A percentile compares a stretch with the other conserved stretches of the same genome.
Conservation (phyloP, 2,888 invertebrate species). For the Hirudinaria manillensis region DNA sequence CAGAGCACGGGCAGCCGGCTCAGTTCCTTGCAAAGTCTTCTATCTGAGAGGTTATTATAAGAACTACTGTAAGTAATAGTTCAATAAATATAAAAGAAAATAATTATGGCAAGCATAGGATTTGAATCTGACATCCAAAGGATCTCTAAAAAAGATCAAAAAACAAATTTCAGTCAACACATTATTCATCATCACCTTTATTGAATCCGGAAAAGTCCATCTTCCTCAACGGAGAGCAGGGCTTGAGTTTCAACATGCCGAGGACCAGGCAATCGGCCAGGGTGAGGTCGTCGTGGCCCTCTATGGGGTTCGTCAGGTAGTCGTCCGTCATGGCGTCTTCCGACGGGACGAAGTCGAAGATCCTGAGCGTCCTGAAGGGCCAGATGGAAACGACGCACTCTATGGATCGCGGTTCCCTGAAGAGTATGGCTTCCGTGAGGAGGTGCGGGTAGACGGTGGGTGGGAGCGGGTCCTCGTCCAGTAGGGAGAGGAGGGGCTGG, state of each 20-base stretch:
- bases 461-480: constrained; percentile 41
- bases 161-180: neutral
- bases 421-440: constrained; percentile 46
- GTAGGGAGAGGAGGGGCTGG: constrained; percentile 38
- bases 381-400: constrained; percentile 46
- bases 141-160: no score
- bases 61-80: neutral
- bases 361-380: constrained; percentile 43
- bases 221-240: constrained; percentile 42
- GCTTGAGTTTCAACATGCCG: constrained; percentile 45
- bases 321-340: constrained; percentile 44
- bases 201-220: constrained; percentile 47
- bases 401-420: constrained; percentile 44
- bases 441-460: constrained; percentile 45
- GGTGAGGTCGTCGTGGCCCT: constrained; percentile 42
- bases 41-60: constrained; percentile 40
- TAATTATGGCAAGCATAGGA: neutral
- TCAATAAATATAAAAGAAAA: neutral
- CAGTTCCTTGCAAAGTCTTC: constrained; percentile 45
- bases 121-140: no score
- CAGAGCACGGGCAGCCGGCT: constrained; percentile 46
- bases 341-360: constrained; percentile 44
- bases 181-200: constrained; percentile 40
- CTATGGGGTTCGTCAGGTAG: constrained; percentile 44
- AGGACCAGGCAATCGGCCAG: constrained; percentile 45